Conservation (phyloP, 2,113 vertebrate genomes). For the Romanogobio albipinnatus region DNA sequence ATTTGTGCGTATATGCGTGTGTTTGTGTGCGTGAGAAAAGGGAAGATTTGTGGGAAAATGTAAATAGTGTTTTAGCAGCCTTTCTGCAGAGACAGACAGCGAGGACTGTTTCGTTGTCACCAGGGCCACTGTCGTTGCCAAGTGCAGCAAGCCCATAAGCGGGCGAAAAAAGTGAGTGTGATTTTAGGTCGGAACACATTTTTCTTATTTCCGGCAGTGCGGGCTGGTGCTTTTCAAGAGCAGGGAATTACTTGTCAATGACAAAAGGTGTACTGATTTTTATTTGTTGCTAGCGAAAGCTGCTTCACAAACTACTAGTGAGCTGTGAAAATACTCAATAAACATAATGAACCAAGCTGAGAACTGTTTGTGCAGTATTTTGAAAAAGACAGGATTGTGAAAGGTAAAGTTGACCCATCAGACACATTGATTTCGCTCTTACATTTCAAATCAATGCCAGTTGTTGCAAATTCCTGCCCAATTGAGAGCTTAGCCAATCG, state of each 20-base stretch:
- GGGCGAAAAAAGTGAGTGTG: conserved; percentile 70
- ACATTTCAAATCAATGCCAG: background rate
- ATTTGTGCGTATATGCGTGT: conserved; percentile 45
- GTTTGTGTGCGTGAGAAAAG: conserved; percentile 17
- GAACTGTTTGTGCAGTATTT: too few species aligned
- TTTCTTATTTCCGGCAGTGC: conserved; percentile 70
- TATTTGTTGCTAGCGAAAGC: background rate
- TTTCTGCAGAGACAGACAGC: conserved; percentile 65
- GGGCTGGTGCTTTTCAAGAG: conserved; percentile 1
- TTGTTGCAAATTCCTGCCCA: background rate
- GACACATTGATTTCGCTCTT: background rate
- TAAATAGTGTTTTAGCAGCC: conserved; percentile 75
- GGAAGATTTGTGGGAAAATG: conserved; percentile 64
- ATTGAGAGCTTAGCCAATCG: background rate
- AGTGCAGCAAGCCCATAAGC: conserved; percentile 76
- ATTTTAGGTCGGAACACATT: conserved; percentile 77
- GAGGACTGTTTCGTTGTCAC: conserved; percentile 78
- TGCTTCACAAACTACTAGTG: background rate
- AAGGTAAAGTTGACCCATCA: background rate
- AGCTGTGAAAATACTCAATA: background rate
- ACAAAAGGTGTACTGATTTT: conserved; percentile 6
- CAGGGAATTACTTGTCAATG: background rate
- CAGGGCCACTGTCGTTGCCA: conserved; percentile 75
- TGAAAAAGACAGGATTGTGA: too few species aligned
- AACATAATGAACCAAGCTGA: too few species aligned